Conservation (phyloP, 35 echinoderm and acorn worm species). For the Amphiura filiformis region DNA sequence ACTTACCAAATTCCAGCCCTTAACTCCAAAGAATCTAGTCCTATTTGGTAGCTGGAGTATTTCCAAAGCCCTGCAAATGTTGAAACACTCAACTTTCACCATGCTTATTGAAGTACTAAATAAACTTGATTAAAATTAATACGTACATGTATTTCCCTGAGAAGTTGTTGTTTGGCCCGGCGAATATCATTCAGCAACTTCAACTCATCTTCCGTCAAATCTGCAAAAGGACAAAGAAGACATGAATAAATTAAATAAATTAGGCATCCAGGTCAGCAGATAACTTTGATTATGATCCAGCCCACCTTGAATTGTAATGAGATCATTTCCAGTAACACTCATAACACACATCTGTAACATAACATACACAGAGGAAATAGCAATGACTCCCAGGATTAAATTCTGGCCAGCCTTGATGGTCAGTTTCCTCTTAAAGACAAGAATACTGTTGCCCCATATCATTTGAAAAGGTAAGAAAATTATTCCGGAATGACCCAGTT, state of each 20-base stretch:
- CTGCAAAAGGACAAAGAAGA: conserved; percentile 56
- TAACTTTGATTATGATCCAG: background rate
- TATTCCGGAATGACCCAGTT: no score
- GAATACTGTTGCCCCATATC: no score
- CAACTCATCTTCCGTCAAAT: conserved; percentile 86
- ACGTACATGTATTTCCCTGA: conserved; percentile 92
- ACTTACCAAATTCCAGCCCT: no score
- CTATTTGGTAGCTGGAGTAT: no score
- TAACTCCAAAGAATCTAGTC: no score
- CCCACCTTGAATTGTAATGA: background rate
- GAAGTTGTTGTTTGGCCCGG: conserved; percentile 82
- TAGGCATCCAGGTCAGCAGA: background rate
- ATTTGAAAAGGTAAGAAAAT: no score
- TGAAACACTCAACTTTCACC: no score
- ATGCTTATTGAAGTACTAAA: no score
- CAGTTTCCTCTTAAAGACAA: background rate
- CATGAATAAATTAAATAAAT: conserved; percentile 27
- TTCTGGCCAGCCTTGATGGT: background rate
- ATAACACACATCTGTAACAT: background rate
- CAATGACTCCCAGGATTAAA: background rate
- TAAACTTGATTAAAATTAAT: no score
- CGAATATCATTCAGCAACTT: conserved; percentile 85
- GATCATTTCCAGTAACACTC: background rate
- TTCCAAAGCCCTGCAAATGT: no score
- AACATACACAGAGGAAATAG: background rate